Conservation (phyloP, 2,888 invertebrate species). For the Pammene aurita region DNA sequence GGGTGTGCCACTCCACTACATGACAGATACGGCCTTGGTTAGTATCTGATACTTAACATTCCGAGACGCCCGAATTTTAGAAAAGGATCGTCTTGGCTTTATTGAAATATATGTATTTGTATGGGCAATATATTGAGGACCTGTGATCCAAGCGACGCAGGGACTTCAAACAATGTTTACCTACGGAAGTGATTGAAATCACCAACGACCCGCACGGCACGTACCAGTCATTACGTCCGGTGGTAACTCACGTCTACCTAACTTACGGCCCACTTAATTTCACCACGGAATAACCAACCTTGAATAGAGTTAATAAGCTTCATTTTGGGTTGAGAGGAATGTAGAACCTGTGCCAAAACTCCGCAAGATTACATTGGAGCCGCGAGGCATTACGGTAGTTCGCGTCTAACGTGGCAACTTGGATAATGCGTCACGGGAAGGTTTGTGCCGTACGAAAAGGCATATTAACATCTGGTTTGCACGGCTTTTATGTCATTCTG, state of each 20-base stretch:
- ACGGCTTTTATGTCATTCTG: background rate
- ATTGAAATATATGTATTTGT: too few relatives aligned
- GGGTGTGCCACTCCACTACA: too few relatives aligned
- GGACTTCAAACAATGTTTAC: slow-evolving; percentile 14
- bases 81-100: too few relatives aligned
- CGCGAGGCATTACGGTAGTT: slow-evolving; percentile 36
- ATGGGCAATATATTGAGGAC: background rate
- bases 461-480: background rate
- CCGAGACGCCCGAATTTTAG: too few relatives aligned
- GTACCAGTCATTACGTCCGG: slow-evolving; percentile 38
- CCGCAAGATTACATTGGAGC: slow-evolving; percentile 35
- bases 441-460: background rate
- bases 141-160: background rate
- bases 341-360: slow-evolving; percentile 37
- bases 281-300: background rate
- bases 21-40: too few relatives aligned
- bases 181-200: slow-evolving; percentile 33
- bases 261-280: slow-evolving; percentile 23
- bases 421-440: slow-evolving; percentile 37
- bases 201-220: slow-evolving; percentile 26
- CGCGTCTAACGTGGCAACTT: slow-evolving; percentile 38
- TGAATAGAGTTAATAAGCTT: background rate
- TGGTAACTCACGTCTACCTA: slow-evolving; percentile 38
- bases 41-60: too few relatives aligned
- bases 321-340: background rate